phyloP scores from a whole-genome alignment of 2,888 invertebrate species.

The Agrypnus murinus region DNA sequence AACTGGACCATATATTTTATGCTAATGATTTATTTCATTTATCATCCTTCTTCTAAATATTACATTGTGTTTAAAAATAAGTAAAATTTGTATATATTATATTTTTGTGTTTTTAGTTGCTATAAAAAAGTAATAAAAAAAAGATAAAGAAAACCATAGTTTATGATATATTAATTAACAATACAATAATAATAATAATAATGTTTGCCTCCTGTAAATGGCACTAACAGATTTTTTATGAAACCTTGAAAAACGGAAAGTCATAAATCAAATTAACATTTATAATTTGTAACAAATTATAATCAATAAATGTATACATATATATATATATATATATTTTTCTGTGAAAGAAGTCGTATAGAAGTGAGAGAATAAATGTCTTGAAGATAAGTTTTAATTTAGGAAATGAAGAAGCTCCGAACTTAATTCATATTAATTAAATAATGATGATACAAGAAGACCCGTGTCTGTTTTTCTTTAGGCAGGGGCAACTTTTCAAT shows the following conservation, averaged over 20 bases:
- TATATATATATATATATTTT: too few relatives aligned
- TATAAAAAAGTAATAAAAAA: too few relatives aligned
- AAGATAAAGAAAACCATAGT: too few relatives aligned
- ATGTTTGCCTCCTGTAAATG: neutral
- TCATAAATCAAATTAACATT: constrained; percentile 34
- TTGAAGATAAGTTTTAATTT: constrained; percentile 24
- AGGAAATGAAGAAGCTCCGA: constrained; percentile 21
- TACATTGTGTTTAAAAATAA: constrained; percentile 8
- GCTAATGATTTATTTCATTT: constrained; percentile 1
- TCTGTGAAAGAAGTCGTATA: too few relatives aligned
- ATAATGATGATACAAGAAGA: constrained; percentile 30
- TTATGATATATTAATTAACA: too few relatives aligned
- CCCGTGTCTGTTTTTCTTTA: neutral
- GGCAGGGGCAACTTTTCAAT: constrained; percentile 32
- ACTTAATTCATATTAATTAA: constrained; percentile 42
- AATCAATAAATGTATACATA: constrained; percentile 29
- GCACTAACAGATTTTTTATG: neutral
- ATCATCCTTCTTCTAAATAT: neutral
- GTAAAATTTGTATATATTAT: neutral
- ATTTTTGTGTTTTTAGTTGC: too few relatives aligned
- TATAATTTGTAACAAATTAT: constrained; percentile 32
- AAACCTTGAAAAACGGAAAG: constrained; percentile 32
- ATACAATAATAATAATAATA: too few relatives aligned
- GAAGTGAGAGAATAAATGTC: constrained; percentile 31
- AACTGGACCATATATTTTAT: neutral